Evolutionary conservation across 2,797 vertebrate genomes (phyloP).

Genomic region (Peromyscus melanophrys): DNA sequence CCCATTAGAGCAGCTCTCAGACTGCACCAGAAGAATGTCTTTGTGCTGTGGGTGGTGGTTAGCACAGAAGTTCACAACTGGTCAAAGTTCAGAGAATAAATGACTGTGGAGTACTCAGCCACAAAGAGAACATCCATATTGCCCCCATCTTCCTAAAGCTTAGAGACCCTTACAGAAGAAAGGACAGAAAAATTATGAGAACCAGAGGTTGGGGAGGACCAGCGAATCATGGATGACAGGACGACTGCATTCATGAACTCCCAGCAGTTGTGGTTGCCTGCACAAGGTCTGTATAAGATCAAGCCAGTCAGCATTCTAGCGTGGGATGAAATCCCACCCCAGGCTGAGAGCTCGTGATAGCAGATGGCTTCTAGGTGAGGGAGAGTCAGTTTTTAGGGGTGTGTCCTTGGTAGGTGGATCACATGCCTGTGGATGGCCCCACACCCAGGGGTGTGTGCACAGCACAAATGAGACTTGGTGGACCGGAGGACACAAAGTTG

Average conservation of each 20-base stretch:
- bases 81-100: neutral
- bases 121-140: neutral
- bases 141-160: neutral
- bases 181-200: neutral
- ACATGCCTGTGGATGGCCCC: neutral
- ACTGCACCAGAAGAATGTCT: neutral
- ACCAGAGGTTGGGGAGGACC: neutral
- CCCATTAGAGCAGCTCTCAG: neutral
- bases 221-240: too few species aligned
- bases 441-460: neutral
- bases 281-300: neutral
- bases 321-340: neutral
- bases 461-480: neutral
- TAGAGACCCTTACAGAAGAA: neutral
- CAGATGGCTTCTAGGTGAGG: too few species aligned
- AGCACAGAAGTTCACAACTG: neutral
- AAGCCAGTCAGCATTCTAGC: neutral
- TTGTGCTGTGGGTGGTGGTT: neutral
- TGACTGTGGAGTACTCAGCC: too few species aligned
- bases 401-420: neutral
- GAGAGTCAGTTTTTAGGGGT: neutral
- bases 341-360: neutral
- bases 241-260: neutral
- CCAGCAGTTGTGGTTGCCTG: neutral
- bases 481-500: neutral